Base-by-base conservation (phyloP, 2,888 invertebrate genomes). In the Ashinkailepas kermadecensis region DNA sequence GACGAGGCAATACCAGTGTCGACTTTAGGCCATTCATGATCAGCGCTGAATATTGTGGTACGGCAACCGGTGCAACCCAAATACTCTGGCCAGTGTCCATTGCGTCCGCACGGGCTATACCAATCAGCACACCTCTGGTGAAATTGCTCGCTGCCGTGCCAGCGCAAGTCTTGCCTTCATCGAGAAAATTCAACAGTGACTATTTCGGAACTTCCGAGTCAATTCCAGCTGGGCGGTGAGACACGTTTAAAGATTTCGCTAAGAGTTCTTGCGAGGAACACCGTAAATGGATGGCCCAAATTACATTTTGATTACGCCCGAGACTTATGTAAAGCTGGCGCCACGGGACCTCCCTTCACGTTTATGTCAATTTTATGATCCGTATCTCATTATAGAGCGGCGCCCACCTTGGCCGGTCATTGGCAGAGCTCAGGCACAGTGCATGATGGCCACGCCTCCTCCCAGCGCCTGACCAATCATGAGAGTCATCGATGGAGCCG, bases 401-500 rank as follows among this genome's bases (percentile, higher is more conserved):
- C 56, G 21, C 56, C 11, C 54, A 21, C 21, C 21, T 21, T 56
- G 74, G 56, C 54, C 56, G 21, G 74, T 54, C 18, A 74, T 74
- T 74, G 74, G 74, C 54, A 54, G 74, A 54, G 21, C 11, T 10
- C 54, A 54, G 21, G 74, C 54, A 12, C 74, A 74, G 74, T 21
- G 74, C 74, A 74, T 74, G 74, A 74, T 54, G 21, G 70, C 70
- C 70, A 70, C 70, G 39, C 70, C 70, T 10, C 70, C 70, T 8
- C 70, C 70, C 70, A 39, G 4, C 23, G 15, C 0, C 70, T 70
- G 70, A 39, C 70, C 70, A 70, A 70, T 70, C 70, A 70, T 70
- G 70, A 23, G 23, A 23, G 39, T 39, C 70, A 70, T 70, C 70
- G 70, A 70, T 70, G 18, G 39, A 39, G 25, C 70, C 23, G 39